Conservation (phyloP, 2,113 vertebrate species). For the rat (Rattus norvegicus) region GRCr8 NC_086026.1:36501001-36501500, state of each 20-base stretch:
- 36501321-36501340: neutral
- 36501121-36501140: neutral
- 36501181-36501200: neutral
- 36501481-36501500: conserved; percentile 4
- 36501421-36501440: conserved; percentile 18
- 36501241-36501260: neutral
- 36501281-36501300: neutral
- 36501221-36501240: neutral
- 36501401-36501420: neutral
- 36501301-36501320: neutral
- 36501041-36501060: neutral
- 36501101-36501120: too few species aligned
- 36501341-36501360: neutral
- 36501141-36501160: neutral
- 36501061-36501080: neutral
- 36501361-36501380: neutral
- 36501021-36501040: neutral
- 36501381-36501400: conserved; percentile 22
- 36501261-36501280: neutral
- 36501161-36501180: neutral
- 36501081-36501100: neutral
- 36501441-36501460: conserved; percentile 1
- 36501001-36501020: neutral
- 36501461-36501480: neutral
- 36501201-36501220: neutral